phyloP scores from a whole-genome alignment of 2,113 vertebrate genomes.

The Protobothrops flavoviridis region DNA sequence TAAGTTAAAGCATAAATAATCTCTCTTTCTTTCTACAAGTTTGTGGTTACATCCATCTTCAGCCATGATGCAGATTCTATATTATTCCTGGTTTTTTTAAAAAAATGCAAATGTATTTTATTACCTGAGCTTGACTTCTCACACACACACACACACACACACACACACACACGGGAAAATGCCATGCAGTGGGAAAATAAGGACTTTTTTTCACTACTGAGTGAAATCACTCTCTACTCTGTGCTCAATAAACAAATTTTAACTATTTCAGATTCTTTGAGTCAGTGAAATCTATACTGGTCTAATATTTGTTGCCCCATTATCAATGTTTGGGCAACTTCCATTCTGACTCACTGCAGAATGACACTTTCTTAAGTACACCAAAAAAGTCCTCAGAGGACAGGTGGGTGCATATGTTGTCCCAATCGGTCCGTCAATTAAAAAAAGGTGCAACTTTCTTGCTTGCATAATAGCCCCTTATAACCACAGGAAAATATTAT shows the following conservation, averaged over 20 bases:
- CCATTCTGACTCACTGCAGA: background rate
- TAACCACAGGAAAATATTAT: background rate
- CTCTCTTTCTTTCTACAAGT: background rate
- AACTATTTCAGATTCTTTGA: background rate
- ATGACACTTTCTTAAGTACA: background rate
- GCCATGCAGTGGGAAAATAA: background rate
- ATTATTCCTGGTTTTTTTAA: background rate
- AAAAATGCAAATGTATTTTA: background rate
- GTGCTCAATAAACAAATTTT: background rate
- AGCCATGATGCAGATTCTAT: background rate
- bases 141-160: no score
- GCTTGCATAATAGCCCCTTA: background rate
- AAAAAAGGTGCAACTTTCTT: background rate
- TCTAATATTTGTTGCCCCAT: background rate
- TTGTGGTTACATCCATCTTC: background rate
- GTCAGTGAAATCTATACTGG: background rate
- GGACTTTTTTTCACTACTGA: background rate
- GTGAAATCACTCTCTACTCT: background rate
- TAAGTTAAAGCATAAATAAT: background rate
- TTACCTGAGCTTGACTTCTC: background rate
- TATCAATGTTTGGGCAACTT: background rate
- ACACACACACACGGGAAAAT: background rate
- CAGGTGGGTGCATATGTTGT: background rate
- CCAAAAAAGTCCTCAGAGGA: background rate
- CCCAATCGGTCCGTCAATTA: background rate